A percentile compares a stretch with the other conserved stretches of the same genome.
phyloP scores from a whole-genome alignment of 1,140 invertebrate species.

The Forficula auricularia region DNA sequence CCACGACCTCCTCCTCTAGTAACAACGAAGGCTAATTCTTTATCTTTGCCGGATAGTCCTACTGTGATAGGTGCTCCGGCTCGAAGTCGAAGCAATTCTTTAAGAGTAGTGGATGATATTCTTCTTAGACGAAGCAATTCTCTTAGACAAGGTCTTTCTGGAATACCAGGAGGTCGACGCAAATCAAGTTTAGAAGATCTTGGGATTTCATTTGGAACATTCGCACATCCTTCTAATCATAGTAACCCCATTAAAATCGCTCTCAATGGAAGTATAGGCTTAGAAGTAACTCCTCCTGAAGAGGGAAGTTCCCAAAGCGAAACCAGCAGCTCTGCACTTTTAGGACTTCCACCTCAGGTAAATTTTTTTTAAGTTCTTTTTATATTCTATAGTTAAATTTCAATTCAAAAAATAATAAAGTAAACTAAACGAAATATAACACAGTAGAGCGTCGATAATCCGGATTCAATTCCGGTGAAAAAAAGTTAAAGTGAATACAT shows the following conservation, averaged over 20 bases:
- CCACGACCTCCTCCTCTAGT: constrained; percentile 53
- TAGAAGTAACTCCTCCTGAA: constrained; percentile 68
- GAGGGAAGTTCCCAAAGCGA: constrained; percentile 35
- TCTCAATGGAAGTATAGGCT: constrained; percentile 65
- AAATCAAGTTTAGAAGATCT: constrained; percentile 75
- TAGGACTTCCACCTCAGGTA: constrained; percentile 26
- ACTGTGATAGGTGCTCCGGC: constrained; percentile 34
- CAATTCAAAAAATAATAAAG: too few relatives aligned
- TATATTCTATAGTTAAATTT: too few relatives aligned
- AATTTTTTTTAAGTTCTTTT: too few relatives aligned
- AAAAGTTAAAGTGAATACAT: too few relatives aligned
- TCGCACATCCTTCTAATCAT: constrained; percentile 37
- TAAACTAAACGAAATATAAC: too few relatives aligned
- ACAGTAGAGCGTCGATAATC: too few relatives aligned
- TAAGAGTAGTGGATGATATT: constrained; percentile 69
- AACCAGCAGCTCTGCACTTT: constrained; percentile 33
- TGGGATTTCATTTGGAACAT: constrained; percentile 54
- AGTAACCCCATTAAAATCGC: constrained; percentile 64
- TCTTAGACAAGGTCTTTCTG: constrained; percentile 50
- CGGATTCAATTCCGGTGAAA: too few relatives aligned
- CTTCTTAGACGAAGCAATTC: constrained; percentile 66
- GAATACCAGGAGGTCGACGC: constrained; percentile 34
- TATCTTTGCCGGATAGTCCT: constrained; percentile 71
- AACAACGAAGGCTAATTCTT: constrained; percentile 70
- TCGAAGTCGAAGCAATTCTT: constrained; percentile 46